Evolutionary conservation across 1,140 invertebrate genomes (phyloP).

Genomic region (Leptoteleia sp.): DNA sequence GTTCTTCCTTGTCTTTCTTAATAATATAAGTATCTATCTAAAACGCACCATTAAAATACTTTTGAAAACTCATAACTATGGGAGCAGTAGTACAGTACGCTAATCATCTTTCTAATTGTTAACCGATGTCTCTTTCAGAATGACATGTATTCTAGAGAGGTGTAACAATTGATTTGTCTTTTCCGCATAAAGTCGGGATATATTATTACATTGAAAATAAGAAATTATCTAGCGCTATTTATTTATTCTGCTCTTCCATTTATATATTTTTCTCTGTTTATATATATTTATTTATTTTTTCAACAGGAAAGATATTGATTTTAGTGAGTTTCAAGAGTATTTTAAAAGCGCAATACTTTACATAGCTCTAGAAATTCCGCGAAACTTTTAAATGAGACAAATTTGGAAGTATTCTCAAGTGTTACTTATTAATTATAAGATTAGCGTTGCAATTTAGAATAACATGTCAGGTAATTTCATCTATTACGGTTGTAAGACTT

Average conservation of each 20-base stretch:
- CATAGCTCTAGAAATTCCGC: conserved; percentile 39
- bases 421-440: conserved; percentile 56
- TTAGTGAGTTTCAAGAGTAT: conserved; percentile 55
- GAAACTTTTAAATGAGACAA: conserved; percentile 48
- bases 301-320: conserved; percentile 19
- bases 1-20: conserved; percentile 22
- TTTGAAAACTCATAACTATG: conserved; percentile 18
- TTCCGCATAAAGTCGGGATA: conserved; percentile 5
- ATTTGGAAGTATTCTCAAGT: conserved; percentile 62
- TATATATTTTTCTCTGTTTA: conserved; percentile 6
- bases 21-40: conserved; percentile 42
- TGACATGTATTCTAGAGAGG: conserved; percentile 13
- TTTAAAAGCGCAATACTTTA: conserved; percentile 39
- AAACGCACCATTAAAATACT: conserved; percentile 41
- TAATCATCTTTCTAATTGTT: conserved; percentile 27
- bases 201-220: conserved; percentile 20
- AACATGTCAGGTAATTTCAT: conserved; percentile 27
- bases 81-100: conserved; percentile 5
- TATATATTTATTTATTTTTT: conserved; percentile 26
- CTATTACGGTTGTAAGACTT: conserved; percentile 71
- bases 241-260: conserved; percentile 18
- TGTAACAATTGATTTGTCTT: conserved; percentile 33
- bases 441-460: conserved; percentile 57
- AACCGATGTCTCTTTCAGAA: conserved; percentile 18
- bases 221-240: conserved; percentile 12